Evolutionary conservation across 2,888 invertebrate species (phyloP).

Genomic region (Cerastis leucographa): DNA sequence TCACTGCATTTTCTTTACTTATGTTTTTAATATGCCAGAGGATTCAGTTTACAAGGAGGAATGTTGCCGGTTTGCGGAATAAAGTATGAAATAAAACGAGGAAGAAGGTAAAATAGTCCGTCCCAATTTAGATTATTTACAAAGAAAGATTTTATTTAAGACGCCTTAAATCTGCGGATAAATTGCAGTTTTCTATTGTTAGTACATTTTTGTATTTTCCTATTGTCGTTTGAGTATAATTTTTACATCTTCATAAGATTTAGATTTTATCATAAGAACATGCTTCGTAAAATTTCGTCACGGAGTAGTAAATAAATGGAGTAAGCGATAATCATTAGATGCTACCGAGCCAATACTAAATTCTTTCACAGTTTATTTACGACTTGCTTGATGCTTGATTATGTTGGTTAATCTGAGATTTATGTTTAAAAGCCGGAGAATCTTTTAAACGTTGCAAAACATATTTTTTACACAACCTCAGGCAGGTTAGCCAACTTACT

Average conservation of each 20-base stretch:
- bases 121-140: conserved; percentile 26
- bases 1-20: not conserved
- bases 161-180: not conserved
- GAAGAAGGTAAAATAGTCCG: conserved; percentile 19
- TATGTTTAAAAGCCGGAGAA: not conserved
- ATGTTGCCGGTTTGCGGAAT: not conserved
- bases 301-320: conserved; percentile 20
- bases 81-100: conserved; percentile 13
- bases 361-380: not conserved
- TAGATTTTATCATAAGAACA: conserved; percentile 18
- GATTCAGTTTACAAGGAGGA: not conserved
- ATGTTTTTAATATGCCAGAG: not conserved
- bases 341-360: not conserved
- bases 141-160: conserved; percentile 34
- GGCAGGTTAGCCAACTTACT: not conserved
- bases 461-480: not conserved
- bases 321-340: not conserved
- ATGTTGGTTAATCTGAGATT: not conserved
- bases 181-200: not conserved
- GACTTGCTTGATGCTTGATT: not conserved
- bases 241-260: conserved; percentile 12
- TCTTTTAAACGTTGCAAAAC: not conserved
- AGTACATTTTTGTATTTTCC: conserved; percentile 1
- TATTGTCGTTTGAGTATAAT: not conserved
- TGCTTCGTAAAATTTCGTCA: conserved; percentile 10